phyloP scores from a whole-genome alignment of 1,140 invertebrate species.

The Acromyrmex echinatior region DNA sequence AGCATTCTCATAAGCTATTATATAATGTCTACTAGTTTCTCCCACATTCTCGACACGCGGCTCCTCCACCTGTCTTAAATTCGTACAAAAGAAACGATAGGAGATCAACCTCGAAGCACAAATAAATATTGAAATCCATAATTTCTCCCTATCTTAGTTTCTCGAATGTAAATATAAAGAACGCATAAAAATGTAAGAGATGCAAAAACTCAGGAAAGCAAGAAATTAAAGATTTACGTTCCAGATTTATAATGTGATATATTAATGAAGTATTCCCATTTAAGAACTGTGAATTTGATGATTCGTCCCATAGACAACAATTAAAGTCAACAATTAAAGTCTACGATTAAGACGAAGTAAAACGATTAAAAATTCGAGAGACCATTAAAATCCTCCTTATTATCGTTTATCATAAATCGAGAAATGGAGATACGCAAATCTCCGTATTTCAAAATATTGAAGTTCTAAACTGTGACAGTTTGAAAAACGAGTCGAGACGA shows the following conservation, averaged over 20 bases:
- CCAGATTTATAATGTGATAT: not conserved
- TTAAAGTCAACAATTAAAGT: not conserved
- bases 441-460: not conserved
- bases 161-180: not conserved
- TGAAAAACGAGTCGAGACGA: not conserved
- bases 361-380: not conserved
- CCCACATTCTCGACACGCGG: not conserved
- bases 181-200: not conserved
- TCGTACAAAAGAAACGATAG: constrained; percentile 26
- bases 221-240: not conserved
- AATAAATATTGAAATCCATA: not conserved
- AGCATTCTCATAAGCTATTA: constrained; percentile 45
- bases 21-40: constrained; percentile 32
- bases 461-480: not conserved
- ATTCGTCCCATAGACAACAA: not conserved
- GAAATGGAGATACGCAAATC: not conserved
- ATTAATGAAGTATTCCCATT: not conserved
- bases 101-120: not conserved
- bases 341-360: not conserved
- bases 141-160: not conserved
- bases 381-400: not conserved
- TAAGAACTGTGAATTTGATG: not conserved
- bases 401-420: not conserved
- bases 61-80: not conserved
- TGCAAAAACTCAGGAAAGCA: not conserved